Evolutionary conservation across 2,888 invertebrate species (phyloP), one percentile per base, ranked within the genome.

Genomic region (Cyclophora albipunctata): DNA sequence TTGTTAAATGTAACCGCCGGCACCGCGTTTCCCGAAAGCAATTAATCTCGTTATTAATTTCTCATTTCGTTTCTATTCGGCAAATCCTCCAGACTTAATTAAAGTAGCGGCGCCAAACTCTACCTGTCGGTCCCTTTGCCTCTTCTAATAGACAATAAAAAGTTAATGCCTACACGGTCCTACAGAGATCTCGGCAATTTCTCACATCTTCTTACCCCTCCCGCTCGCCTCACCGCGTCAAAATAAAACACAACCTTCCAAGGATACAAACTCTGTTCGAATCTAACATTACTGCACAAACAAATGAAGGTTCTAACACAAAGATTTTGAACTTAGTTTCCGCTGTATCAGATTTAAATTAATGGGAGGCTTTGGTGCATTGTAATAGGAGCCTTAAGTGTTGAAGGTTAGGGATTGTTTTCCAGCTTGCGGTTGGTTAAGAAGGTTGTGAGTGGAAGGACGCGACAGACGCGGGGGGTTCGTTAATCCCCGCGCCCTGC

Each of bases 401-500:
- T 20, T 20, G 20, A 20, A 20, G 20, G 20, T 20, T 20, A 20
- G 20, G 1, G 20, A 20, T 20, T 20, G 20, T 20, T 20, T 20
- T 20, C 20, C 20, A 20, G 20, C 2, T 20, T 54, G 51, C 37
- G 47, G 45, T 45, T 42, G 53, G 54, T 52, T 52, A 48, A 58
- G 63, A 49, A 81, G 80, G 82, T 67, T 81, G 69, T 75, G 69
- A 65, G 69, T 75, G 46, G 71, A 75, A 66, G 72, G 68, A 73
- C 73, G 75, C 73, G 66, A 63, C 76, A 69, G 69, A 78, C 63
- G 77, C 67, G 67, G 78, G 81, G 80, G 81, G 81, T 85, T 84
- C 86, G 86, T 88, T 86, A 87, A 87, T 86, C 87, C 87, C 86
- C 87, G 84, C 86, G 83, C 87, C 84, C 85, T 86, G 87, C 86